A percentile compares a stretch with the other conserved stretches of the same genome.
Conservation (phyloP, 2,888 invertebrate species). For the Eledona agricola region DNA sequence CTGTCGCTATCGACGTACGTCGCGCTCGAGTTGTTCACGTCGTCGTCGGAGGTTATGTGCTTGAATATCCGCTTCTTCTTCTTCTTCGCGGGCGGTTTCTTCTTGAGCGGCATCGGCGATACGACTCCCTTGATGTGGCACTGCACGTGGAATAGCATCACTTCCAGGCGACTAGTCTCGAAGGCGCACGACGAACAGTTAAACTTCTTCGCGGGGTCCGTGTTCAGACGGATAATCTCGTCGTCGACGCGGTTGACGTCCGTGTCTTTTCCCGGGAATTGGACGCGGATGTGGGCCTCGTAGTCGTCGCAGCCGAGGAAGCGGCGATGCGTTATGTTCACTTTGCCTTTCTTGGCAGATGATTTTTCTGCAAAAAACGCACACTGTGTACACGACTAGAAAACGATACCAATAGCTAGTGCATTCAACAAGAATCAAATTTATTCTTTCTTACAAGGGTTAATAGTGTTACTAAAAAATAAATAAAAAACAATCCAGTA, state of each 20-base stretch:
- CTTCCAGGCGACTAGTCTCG: conserved; percentile 74
- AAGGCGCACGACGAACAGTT: conserved; percentile 61
- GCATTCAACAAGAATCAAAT: too few species aligned
- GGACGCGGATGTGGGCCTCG: conserved; percentile 72
- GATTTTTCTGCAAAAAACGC: conserved; percentile 37
- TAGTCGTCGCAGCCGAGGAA: conserved; percentile 65
- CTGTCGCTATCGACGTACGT: conserved; percentile 29
- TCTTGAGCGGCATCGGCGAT: conserved; percentile 46
- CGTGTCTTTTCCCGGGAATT: conserved; percentile 62
- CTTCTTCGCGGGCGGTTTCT: conserved; percentile 42
- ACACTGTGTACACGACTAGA: background rate
- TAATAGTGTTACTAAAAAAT: too few species aligned
- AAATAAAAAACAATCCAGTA: too few species aligned
- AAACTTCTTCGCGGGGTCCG: conserved; percentile 45
- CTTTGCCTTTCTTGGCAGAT: conserved; percentile 42
- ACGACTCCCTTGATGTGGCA: conserved; percentile 68
- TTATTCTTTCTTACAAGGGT: too few species aligned
- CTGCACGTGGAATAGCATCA: conserved; percentile 77
- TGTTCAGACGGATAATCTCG: conserved; percentile 44
- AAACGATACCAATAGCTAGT: too few species aligned
- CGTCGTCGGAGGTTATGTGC: conserved; percentile 26
- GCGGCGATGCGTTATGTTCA: conserved; percentile 63
- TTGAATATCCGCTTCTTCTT: conserved; percentile 36
- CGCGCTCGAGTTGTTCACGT: conserved; percentile 30
- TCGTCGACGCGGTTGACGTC: conserved; percentile 42